Conservation (phyloP, 2,888 invertebrate species). For the Drosophila algonquin region DNA sequence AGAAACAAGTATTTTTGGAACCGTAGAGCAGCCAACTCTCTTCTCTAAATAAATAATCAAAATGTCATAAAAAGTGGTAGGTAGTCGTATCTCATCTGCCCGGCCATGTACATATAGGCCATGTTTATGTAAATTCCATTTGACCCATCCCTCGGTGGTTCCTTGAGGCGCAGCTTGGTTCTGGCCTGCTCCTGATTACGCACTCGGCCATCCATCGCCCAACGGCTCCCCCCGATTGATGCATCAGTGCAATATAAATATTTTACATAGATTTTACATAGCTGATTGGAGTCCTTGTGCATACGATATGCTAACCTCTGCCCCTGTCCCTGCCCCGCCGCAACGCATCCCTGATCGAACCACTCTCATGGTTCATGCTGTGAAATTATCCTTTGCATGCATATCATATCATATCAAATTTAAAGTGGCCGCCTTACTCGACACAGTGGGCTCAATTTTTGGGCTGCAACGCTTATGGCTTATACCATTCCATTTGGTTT, state of each 20-base stretch:
- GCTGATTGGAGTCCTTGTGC: slow-evolving; percentile 72
- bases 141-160: slow-evolving; percentile 11
- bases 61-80: slow-evolving; percentile 74
- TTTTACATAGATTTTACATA: slow-evolving; percentile 80
- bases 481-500: background rate
- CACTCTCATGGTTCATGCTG: slow-evolving; percentile 26
- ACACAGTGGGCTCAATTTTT: slow-evolving; percentile 25
- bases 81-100: slow-evolving; percentile 31
- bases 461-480: no score
- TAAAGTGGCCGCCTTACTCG: slow-evolving; percentile 45
- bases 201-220: slow-evolving; percentile 35
- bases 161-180: slow-evolving; percentile 48
- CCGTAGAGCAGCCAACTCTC: slow-evolving; percentile 47
- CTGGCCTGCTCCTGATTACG: slow-evolving; percentile 59
- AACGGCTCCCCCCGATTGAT: slow-evolving; percentile 40
- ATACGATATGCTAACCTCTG: slow-evolving; percentile 67
- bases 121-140: slow-evolving; percentile 71
- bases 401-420: slow-evolving; percentile 68
- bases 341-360: background rate
- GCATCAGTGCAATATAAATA: slow-evolving; percentile 76
- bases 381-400: slow-evolving; percentile 55
- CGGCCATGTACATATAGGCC: slow-evolving; percentile 32
- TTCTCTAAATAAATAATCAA: slow-evolving; percentile 78
- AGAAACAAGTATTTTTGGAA: slow-evolving; percentile 69
- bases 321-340: background rate